Evolutionary conservation across 1,140 invertebrate genomes (phyloP).

Genomic region (Papilio dardanus): DNA sequence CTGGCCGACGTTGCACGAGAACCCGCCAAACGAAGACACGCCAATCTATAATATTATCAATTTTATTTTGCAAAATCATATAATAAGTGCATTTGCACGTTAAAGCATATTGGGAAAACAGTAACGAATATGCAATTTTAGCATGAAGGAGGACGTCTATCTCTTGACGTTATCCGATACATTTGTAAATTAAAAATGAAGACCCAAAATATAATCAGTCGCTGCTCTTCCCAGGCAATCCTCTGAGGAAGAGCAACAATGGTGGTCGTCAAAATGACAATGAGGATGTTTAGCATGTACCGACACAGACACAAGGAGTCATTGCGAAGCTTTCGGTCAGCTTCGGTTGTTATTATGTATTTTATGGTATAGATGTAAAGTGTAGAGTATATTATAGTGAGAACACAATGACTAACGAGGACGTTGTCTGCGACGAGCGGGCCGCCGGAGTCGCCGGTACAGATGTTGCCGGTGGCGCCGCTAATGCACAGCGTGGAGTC

Average conservation of each 20-base stretch:
- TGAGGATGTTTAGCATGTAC: too few species aligned
- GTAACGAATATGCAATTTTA: too few species aligned
- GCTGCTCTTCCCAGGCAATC: too few species aligned
- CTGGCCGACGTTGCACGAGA: slow-evolving; percentile 14
- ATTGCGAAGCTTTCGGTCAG: not conserved
- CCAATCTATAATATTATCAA: slow-evolving; percentile 33
- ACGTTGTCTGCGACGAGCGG: not conserved
- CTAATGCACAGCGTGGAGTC: too few species aligned
- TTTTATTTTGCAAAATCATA: not conserved
- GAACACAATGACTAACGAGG: not conserved
- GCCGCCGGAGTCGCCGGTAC: slow-evolving; percentile 7
- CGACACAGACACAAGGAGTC: too few species aligned
- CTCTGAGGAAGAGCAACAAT: too few species aligned
- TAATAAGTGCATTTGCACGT: not conserved
- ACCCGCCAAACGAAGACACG: slow-evolving; percentile 36
- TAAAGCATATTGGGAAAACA: not conserved
- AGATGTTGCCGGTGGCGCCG: not conserved
- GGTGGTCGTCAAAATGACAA: too few species aligned
- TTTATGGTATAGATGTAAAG: not conserved
- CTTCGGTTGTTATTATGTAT: too few species aligned
- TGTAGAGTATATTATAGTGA: not conserved
- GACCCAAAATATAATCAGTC: too few species aligned
- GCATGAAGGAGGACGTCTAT: too few species aligned
- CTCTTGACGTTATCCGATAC: too few species aligned
- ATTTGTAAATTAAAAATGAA: too few species aligned